Conservation (phyloP, 1,140 invertebrate genomes). For the Lucilia sericata region DNA sequence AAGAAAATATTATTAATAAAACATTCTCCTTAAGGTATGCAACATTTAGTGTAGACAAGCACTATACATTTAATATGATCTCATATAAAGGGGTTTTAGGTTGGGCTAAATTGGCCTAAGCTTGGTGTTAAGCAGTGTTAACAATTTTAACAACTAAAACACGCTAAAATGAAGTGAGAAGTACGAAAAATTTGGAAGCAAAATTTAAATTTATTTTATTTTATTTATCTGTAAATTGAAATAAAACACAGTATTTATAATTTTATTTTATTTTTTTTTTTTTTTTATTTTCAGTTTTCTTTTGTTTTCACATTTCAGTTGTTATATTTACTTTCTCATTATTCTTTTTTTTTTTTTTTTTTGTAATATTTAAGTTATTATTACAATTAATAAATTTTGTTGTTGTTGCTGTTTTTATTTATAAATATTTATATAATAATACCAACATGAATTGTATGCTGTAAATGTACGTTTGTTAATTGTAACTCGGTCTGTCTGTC, state of each 20-base stretch:
- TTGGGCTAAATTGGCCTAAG: too few species aligned
- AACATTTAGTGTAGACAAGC: too few species aligned
- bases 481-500: not conserved
- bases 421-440: not conserved
- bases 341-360: not conserved
- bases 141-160: too few species aligned
- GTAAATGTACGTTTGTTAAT: not conserved
- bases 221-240: too few species aligned
- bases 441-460: slow-evolving; percentile 1
- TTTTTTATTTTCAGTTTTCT: not conserved
- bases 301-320: slow-evolving; percentile 28
- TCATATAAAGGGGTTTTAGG: too few species aligned
- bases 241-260: not conserved
- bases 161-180: too few species aligned
- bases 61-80: too few species aligned
- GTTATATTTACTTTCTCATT: slow-evolving; percentile 14
- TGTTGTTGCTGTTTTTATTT: not conserved
- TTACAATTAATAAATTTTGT: slow-evolving; percentile 7
- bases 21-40: too few species aligned
- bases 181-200: too few species aligned
- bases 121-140: too few species aligned
- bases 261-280: not conserved
- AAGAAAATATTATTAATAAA: too few species aligned
- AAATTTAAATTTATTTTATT: too few species aligned
- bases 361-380: not conserved